Base-by-base conservation (phyloP, 2,797 vertebrate species). In the Tenualosa ilisha region DNA sequence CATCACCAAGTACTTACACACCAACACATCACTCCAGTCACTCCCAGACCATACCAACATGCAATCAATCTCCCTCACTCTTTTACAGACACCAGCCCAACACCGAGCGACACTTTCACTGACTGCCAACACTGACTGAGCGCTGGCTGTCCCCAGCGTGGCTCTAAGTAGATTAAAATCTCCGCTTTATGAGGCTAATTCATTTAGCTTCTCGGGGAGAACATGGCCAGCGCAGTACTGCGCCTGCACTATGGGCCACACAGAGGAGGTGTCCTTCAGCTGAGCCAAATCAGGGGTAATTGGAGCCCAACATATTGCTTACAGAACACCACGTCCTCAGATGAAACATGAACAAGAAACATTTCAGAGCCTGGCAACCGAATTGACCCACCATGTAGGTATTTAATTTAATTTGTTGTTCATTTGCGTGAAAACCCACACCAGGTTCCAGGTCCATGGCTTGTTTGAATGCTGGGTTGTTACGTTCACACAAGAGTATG, bases 161-260 rank as follows among this genome's bases (percentile, higher is more conserved):
- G 72, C 20, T 22, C 72, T 79, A 46, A 46, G 37, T 79, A 46
- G 72, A 79, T 79, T 79, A 79, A 79, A 79, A 79, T 79, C 17
- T 79, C 72, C 17, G 7, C 72, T 79, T 43, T 20, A 79, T 46
- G 40, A 46, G 40, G 72, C 40, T 46, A 79, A 79, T 79, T 46
- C 37, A 22, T 79, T 46, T 79, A 46, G 40, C 72, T 43, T 79
- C 72, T 79, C 72, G 17, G 72, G 40, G 72, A 79, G 72, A 79
- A 79, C 72, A 46, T 17, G 40, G 40, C 37, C 37, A 43, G 40
- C 72, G 2, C 37, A 79, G 72, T 26, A 17, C 26, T 5, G 2
- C 72, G 17, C 72, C 40, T 9, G 37, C 72, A 79, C 72, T 51
- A 51, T 40, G 8, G 37, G 17, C 72, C 37, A 43, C 17, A 20